phyloP scores from a whole-genome alignment of 2,113 vertebrate species.

The Acanthisitta chloris region DNA sequence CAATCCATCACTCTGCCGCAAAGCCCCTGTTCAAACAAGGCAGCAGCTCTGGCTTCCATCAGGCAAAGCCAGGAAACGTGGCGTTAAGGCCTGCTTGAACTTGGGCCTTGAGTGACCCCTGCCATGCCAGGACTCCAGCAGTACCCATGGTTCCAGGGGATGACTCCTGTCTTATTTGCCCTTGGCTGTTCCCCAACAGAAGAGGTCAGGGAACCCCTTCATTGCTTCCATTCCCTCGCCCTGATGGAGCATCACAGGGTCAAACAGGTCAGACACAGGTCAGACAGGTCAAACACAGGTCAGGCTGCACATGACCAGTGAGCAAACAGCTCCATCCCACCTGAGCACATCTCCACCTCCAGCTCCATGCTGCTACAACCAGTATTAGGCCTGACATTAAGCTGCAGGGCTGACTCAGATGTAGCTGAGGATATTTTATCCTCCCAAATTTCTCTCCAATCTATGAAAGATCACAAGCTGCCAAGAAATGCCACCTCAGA shows the following conservation, averaged over 20 bases:
- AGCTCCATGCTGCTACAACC: neutral
- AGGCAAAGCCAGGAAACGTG: neutral
- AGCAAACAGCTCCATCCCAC: neutral
- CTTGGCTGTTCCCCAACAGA: neutral
- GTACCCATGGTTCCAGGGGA: neutral
- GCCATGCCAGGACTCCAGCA: neutral
- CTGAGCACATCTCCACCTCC: neutral
- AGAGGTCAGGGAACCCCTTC: neutral
- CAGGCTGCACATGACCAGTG: neutral
- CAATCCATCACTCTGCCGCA: neutral
- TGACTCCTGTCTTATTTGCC: neutral
- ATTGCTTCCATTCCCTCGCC: accelerated
- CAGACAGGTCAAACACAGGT: neutral
- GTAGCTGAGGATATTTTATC: neutral
- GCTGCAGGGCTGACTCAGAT: neutral
- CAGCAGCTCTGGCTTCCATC: neutral
- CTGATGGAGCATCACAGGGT: neutral
- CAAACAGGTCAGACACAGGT: neutral
- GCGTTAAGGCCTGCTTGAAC: neutral
- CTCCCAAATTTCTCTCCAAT: neutral
- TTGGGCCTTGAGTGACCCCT: neutral
- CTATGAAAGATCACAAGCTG: neutral
- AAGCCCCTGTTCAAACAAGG: neutral
- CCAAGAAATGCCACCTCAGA: neutral
- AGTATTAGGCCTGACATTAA: neutral